These are phyloP conservation scores for Aplidium turbinatum DNA, from an alignment of 23 tunicate species.

Conservation along the genomic window DNA sequence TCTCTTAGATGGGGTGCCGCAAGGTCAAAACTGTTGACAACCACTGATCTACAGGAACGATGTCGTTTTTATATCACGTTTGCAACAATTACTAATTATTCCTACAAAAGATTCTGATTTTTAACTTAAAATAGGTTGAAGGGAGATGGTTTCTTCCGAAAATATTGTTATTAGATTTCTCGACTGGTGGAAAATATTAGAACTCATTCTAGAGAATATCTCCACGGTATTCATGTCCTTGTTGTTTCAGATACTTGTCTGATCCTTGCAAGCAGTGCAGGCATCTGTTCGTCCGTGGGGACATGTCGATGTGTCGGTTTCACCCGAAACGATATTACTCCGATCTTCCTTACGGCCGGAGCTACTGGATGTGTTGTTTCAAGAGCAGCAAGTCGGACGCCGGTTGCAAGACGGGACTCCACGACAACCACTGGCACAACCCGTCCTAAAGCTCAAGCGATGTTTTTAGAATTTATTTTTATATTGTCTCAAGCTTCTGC, in stretches of 20 bases:
- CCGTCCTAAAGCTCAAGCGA: no score
- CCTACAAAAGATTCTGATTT: no score
- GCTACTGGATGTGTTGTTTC: conserved; percentile 97
- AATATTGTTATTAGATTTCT: no score
- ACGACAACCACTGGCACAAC: conserved; percentile 84
- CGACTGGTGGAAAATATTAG: no score
- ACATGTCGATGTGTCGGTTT: conserved; percentile 85
- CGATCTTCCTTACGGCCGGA: conserved; percentile 89
- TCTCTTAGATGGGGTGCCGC: no score
- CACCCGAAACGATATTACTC: conserved; percentile 89
- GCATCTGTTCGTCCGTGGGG: conserved; percentile 67
- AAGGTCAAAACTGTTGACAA: no score
- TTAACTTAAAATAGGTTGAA: no score
- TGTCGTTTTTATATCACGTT: no score
- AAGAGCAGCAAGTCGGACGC: conserved; percentile 46
- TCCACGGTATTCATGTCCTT: background rate
- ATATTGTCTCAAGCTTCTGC: background rate
- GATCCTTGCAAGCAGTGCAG: conserved; percentile 91
- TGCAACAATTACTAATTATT: no score
- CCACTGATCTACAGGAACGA: no score
- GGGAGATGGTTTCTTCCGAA: no score
- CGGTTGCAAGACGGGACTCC: conserved; percentile 78
- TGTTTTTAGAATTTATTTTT: background rate
- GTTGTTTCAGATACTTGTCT: conserved; percentile 60
- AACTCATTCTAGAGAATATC: no score